Conservation (phyloP, 2,797 vertebrate genomes). For the Rhodeus uyekii region DNA sequence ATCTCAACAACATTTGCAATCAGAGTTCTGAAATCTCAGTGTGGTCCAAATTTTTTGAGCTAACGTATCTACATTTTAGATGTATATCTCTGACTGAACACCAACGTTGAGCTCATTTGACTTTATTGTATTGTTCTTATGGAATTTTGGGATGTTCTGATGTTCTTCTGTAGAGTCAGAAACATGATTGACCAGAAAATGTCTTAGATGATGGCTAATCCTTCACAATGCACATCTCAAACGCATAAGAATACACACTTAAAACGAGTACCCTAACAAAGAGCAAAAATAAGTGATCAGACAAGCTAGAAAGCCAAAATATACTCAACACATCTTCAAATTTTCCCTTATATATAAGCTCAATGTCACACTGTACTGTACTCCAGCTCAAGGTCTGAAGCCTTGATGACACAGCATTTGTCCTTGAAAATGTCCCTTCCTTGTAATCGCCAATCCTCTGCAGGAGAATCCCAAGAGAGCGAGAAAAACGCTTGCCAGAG, state of each 20-base stretch:
- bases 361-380: slow-evolving; percentile 17
- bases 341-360: not conserved
- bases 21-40: not conserved
- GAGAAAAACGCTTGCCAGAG: not conserved
- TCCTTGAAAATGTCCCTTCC: slow-evolving; percentile 50
- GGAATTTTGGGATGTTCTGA: not conserved
- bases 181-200: not conserved
- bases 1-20: not conserved
- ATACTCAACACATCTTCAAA: not conserved
- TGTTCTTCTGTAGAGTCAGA: not conserved
- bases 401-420: slow-evolving; percentile 41
- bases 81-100: not conserved
- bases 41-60: not conserved
- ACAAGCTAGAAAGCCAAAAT: not conserved
- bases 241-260: slow-evolving; percentile 31
- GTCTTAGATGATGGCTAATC: not conserved
- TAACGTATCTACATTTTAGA: not conserved
- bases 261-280: slow-evolving; percentile 33
- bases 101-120: not conserved
- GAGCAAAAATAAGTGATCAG: not conserved
- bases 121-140: not conserved
- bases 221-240: slow-evolving; percentile 25
- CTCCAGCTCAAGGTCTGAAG: slow-evolving; percentile 8
- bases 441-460: slow-evolving; percentile 34
- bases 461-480: slow-evolving; percentile 28